Percentiles rank a stretch among this genome's conserved stretches.
These are phyloP conservation scores for Oreotrochilus melanogaster DNA, from an alignment of 2,113 vertebrate species.

Conservation along the genomic window DNA sequence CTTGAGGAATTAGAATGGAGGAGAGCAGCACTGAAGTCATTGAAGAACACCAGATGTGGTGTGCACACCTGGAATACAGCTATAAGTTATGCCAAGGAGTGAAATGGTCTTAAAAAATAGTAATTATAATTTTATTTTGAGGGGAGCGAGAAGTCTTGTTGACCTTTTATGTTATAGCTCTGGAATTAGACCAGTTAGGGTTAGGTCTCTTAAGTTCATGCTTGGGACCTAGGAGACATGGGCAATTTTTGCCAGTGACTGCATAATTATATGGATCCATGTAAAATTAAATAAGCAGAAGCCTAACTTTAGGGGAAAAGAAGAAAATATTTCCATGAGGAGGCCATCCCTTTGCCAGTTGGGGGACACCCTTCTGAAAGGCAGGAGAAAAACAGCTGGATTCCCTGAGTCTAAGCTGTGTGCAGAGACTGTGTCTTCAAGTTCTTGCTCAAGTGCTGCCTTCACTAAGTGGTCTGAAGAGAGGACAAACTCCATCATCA, in stretches of 20 bases:
- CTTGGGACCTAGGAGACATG: not conserved
- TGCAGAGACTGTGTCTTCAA: fast-evolving
- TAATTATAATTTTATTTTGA: not conserved
- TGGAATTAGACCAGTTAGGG: not conserved
- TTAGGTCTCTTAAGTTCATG: no score
- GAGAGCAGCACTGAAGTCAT: not conserved
- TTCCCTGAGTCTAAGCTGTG: not conserved
- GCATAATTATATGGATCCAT: not conserved
- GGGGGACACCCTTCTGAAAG: not conserved
- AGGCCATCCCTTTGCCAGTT: not conserved
- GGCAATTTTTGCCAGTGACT: not conserved
- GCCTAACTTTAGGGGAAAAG: not conserved
- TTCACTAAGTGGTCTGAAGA: not conserved
- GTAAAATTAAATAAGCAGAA: not conserved
- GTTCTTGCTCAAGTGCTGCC: not conserved
- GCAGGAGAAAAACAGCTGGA: not conserved
- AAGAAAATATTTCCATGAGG: not conserved
- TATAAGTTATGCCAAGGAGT: not conserved
- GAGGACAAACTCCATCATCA: not conserved
- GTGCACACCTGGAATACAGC: not conserved
- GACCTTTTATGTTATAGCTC: not conserved
- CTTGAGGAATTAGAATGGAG: not conserved
- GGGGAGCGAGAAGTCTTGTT: not conserved
- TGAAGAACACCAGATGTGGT: not conserved
- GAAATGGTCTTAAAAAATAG: not conserved